A percentile compares a stretch with the other conserved stretches of the same genome.
Evolutionary conservation across 2,797 vertebrate genomes (phyloP).

Genomic region (Artibeus jamaicensis): DNA sequence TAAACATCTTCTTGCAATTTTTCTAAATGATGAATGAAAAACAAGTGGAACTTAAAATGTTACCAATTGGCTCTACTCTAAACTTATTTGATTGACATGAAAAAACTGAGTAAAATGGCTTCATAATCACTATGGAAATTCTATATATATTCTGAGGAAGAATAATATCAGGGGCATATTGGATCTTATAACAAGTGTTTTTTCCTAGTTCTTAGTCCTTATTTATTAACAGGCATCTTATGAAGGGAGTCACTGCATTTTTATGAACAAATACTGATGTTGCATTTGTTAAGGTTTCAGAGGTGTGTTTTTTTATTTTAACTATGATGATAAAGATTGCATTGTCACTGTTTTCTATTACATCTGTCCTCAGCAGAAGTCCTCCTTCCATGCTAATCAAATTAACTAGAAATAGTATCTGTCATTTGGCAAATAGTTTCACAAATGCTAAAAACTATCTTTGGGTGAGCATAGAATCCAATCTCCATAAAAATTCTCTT

Average conservation of each 20-base stretch:
- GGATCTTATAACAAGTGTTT: background rate
- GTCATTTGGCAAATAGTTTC: slow-evolving; percentile 47
- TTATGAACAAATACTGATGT: background rate
- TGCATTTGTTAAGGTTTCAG: background rate
- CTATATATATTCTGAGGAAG: background rate
- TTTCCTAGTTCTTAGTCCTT: background rate
- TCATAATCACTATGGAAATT: background rate
- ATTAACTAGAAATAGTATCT: slow-evolving; percentile 48
- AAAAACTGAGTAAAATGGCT: background rate
- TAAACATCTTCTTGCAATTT: background rate
- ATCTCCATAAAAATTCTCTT: slow-evolving; percentile 54
- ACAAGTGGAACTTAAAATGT: background rate
- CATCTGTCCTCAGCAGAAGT: background rate
- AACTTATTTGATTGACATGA: background rate
- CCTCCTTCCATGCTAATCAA: slow-evolving; percentile 22
- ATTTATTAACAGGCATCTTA: background rate
- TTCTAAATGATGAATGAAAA: slow-evolving; percentile 17
- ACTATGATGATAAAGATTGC: background rate
- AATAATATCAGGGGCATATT: background rate
- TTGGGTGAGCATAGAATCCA: slow-evolving; percentile 30
- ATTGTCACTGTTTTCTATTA: background rate
- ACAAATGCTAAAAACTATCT: slow-evolving; percentile 36
- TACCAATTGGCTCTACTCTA: background rate
- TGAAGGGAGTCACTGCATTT: background rate
- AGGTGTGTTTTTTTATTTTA: background rate